Percentiles rank a stretch among this genome's conserved stretches.
Evolutionary conservation across 2,113 vertebrate species (phyloP).

Genomic region (Equus przewalskii): DNA sequence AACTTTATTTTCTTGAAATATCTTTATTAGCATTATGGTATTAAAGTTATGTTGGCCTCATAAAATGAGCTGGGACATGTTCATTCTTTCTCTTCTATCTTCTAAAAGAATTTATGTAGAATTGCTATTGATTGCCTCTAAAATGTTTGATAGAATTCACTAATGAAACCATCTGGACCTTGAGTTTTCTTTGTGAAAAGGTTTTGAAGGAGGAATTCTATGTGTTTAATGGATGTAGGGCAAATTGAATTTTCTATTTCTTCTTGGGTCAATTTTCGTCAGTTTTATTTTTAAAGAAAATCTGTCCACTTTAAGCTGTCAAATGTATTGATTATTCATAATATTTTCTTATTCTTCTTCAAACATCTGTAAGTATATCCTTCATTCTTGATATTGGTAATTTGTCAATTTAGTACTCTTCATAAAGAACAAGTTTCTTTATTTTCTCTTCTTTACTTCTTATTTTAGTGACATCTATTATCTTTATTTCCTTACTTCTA

Average conservation of each 20-base stretch:
- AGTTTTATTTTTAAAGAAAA: background rate
- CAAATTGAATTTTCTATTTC: conserved; percentile 45
- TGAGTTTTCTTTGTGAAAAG: conserved; percentile 29
- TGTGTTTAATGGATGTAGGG: background rate
- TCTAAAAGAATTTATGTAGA: conserved; percentile 3
- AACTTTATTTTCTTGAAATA: conserved; percentile 9
- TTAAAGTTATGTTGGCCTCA: background rate
- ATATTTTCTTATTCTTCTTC: background rate
- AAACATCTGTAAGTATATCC: background rate
- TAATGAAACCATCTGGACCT: background rate
- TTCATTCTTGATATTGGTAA: conserved; percentile 11
- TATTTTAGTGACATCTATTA: background rate
- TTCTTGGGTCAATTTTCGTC: conserved; percentile 22
- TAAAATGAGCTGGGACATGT: background rate
- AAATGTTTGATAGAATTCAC: background rate
- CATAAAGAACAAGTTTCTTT: background rate
- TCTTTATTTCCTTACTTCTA: background rate
- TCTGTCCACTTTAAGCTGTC: background rate
- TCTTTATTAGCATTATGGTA: background rate
- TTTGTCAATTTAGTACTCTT: background rate
- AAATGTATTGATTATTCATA: background rate
- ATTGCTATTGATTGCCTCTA: background rate
- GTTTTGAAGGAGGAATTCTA: background rate
- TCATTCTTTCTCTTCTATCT: background rate
- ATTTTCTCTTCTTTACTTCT: background rate